phyloP scores from a whole-genome alignment of 1,140 invertebrate genomes.

The Semibalanus balanoides region DNA sequence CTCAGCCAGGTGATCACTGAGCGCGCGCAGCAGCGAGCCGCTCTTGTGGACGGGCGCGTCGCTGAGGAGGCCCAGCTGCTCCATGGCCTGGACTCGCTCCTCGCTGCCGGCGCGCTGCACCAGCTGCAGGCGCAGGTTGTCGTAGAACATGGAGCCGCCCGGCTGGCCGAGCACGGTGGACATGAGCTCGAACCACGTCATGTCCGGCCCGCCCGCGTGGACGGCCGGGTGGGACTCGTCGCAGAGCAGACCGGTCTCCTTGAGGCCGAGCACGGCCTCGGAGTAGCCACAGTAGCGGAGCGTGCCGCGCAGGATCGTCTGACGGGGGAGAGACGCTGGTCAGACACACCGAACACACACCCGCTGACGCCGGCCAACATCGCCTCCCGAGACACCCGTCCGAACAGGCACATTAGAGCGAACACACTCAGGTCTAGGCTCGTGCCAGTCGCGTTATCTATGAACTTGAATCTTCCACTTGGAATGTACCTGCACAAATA shows the following conservation, averaged over 20 bases:
- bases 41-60: constrained; percentile 62
- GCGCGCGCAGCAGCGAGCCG: constrained; percentile 76
- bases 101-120: constrained; percentile 56
- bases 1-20: constrained; percentile 48
- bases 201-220: constrained; percentile 85
- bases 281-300: constrained; percentile 68
- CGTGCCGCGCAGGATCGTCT: constrained; percentile 81
- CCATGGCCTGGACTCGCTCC: constrained; percentile 51
- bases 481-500: no score
- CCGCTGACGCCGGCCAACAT: no score
- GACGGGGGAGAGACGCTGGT: constrained; percentile 48
- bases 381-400: no score
- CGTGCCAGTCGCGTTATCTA: no score
- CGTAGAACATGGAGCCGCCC: constrained; percentile 76
- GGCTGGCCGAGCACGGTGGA: constrained; percentile 71
- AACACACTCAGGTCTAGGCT: no score
- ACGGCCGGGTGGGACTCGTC: constrained; percentile 67
- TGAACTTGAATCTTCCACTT: no score
- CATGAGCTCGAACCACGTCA: constrained; percentile 88
- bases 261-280: constrained; percentile 68
- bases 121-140: constrained; percentile 71
- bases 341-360: no score
- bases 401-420: no score
- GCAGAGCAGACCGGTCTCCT: constrained; percentile 76
- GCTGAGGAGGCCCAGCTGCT: constrained; percentile 75